Conservation (phyloP, 1,140 invertebrate genomes). For the Arctopsyche grandis region DNA sequence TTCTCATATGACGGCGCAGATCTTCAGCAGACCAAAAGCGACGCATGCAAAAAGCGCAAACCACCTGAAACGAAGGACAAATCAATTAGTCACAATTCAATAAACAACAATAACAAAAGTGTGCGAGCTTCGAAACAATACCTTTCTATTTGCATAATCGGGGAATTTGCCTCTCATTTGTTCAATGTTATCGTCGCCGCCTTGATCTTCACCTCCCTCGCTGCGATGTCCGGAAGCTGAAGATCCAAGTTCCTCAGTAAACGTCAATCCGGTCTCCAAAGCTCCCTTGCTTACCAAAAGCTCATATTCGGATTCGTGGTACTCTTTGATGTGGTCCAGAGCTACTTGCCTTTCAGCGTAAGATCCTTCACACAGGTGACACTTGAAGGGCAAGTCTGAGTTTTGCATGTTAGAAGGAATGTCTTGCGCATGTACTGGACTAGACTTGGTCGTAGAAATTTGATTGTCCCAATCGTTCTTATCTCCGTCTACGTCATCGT, state of each 20-base stretch:
- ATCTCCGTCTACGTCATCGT: background rate
- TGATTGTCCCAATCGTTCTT: constrained; percentile 57
- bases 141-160: constrained; percentile 89
- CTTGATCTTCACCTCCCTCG: constrained; percentile 65
- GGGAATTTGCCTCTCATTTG: constrained; percentile 78
- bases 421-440: constrained; percentile 47
- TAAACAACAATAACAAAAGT: background rate
- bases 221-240: constrained; percentile 54
- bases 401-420: constrained; percentile 48
- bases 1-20: constrained; percentile 89
- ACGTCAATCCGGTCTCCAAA: constrained; percentile 70
- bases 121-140: constrained; percentile 54
- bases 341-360: constrained; percentile 82
- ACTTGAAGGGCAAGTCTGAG: constrained; percentile 86
- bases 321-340: constrained; percentile 80
- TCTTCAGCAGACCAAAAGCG: constrained; percentile 95
- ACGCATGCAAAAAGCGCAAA: constrained; percentile 91
- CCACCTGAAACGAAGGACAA: constrained; percentile 69
- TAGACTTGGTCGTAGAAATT: constrained; percentile 47
- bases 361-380: constrained; percentile 90
- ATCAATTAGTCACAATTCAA: background rate
- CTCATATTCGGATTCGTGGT: constrained; percentile 78
- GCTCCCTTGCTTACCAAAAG: constrained; percentile 83
- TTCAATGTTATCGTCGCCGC: constrained; percentile 67
- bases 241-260: constrained; percentile 46